phyloP scores from a whole-genome alignment of 2,113 vertebrate genomes.

The Bujurquina vittata region DNA sequence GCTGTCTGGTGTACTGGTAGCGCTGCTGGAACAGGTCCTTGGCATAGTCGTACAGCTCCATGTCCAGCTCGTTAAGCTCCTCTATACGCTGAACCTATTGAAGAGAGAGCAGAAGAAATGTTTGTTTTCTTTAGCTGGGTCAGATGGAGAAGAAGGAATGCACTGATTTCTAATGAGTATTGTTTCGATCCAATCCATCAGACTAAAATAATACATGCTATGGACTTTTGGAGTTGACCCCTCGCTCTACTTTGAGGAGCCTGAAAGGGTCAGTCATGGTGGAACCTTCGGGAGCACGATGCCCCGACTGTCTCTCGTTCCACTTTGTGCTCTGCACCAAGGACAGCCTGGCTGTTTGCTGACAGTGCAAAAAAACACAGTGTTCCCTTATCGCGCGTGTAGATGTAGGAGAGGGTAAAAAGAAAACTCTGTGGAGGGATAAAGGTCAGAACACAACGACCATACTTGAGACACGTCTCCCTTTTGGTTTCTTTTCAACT shows the following conservation, averaged over 20 bases:
- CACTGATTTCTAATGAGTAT: background rate
- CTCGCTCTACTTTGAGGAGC: background rate
- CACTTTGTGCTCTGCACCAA: background rate
- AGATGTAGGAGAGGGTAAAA: background rate
- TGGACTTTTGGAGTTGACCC: background rate
- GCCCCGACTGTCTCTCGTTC: background rate
- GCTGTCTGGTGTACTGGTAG: constrained; percentile 95
- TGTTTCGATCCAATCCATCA: background rate
- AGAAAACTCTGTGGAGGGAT: background rate
- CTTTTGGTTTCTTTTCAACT: background rate
- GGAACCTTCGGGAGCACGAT: background rate
- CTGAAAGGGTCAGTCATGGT: background rate
- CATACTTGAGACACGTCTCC: background rate
- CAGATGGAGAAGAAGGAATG: background rate
- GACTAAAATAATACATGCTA: background rate
- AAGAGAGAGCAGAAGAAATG: background rate
- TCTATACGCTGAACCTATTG: constrained; percentile 88
- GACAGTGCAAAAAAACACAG: background rate
- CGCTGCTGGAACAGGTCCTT: constrained; percentile 98
- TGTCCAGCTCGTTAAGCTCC: constrained; percentile 97
- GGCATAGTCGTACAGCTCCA: constrained; percentile 99
- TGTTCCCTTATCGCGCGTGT: background rate
- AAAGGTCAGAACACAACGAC: background rate
- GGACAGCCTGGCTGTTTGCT: background rate
- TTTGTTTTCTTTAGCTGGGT: background rate